phyloP scores from a whole-genome alignment of 1,140 invertebrate genomes.

The Charaxes varanes region DNA sequence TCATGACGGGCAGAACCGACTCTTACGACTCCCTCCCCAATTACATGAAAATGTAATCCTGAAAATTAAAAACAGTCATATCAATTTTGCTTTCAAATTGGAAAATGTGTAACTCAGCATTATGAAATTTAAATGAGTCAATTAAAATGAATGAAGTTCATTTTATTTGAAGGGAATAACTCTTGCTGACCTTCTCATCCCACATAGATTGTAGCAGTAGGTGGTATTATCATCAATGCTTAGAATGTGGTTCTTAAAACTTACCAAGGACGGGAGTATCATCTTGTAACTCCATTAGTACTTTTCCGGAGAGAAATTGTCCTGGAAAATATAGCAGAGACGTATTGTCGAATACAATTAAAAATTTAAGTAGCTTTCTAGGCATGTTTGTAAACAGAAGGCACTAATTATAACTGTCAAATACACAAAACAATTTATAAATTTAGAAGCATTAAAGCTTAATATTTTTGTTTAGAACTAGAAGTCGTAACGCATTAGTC shows the following conservation, averaged over 20 bases:
- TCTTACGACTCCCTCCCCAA: constrained; percentile 93
- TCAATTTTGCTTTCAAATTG: no score
- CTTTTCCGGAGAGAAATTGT: constrained; percentile 92
- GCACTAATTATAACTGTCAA: no score
- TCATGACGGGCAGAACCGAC: constrained; percentile 87
- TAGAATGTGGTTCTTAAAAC: no score
- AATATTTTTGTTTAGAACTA: background rate
- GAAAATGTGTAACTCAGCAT: no score
- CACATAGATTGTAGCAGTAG: constrained; percentile 15
- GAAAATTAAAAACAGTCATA: constrained; percentile 37
- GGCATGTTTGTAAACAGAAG: no score
- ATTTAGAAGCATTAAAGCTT: background rate
- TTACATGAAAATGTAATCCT: constrained; percentile 94
- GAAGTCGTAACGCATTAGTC: constrained; percentile 1
- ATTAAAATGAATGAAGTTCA: no score
- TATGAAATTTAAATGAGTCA: no score
- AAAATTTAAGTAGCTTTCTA: constrained; percentile 92
- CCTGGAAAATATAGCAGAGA: constrained; percentile 94
- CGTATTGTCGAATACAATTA: constrained; percentile 95
- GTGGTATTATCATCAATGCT: no score
- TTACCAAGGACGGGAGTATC: constrained; percentile 90
- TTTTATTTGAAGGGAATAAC: constrained; percentile 5
- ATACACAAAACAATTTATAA: no score
- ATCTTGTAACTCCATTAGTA: constrained; percentile 93
- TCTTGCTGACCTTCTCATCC: constrained; percentile 16